These are phyloP conservation scores for Enteromius viviparus DNA, from an alignment of 2,797 vertebrate genomes.

Conservation along the genomic window DNA sequence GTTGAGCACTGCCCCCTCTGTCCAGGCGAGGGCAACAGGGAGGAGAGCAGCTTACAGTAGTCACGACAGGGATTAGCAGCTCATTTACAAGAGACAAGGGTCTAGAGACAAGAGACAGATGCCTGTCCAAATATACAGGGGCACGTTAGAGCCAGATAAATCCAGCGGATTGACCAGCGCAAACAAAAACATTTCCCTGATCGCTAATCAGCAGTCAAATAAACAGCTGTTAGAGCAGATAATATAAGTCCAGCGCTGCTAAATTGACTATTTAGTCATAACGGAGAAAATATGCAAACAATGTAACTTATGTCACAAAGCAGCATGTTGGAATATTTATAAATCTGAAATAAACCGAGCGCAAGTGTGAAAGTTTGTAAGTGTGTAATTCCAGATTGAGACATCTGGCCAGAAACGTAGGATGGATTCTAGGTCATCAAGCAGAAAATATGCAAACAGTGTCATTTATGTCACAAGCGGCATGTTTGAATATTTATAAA, in stretches of 20 bases:
- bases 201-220: constrained; percentile 66
- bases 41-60: constrained; percentile 65
- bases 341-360: constrained; percentile 63
- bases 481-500: constrained; percentile 66
- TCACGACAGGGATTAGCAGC: constrained; percentile 67
- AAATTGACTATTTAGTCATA: constrained; percentile 12
- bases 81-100: constrained; percentile 72
- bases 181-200: constrained; percentile 69
- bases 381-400: too few species aligned
- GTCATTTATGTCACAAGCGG: constrained; percentile 37
- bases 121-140: constrained; percentile 77
- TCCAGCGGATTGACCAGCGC: constrained; percentile 53
- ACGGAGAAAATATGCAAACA: constrained; percentile 62
- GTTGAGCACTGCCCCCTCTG: constrained; percentile 40
- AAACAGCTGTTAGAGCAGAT: constrained; percentile 61
- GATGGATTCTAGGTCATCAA: too few species aligned
- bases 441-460: constrained; percentile 62
- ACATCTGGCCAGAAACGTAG: too few species aligned
- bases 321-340: constrained; percentile 61
- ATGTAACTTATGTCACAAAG: constrained; percentile 41
- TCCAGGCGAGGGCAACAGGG: constrained; percentile 54
- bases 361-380: constrained; percentile 52
- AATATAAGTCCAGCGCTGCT: constrained; percentile 50
- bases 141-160: constrained; percentile 61
- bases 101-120: constrained; percentile 71